phyloP scores from a whole-genome alignment of 2,888 invertebrate genomes.

The Plebejus melissa region DNA sequence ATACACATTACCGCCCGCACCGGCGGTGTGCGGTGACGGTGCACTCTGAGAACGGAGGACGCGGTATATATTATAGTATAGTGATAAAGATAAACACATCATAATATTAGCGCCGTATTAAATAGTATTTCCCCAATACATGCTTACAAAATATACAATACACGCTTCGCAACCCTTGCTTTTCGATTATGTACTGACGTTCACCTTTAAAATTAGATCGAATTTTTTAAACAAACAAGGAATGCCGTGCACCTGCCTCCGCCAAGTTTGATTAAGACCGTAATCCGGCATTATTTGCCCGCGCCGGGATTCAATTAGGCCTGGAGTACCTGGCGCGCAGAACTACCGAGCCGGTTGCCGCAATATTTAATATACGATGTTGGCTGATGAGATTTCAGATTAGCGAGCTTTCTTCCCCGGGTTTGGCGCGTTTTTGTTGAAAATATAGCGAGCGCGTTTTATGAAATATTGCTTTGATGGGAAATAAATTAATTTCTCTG shows the following conservation, averaged over 20 bases:
- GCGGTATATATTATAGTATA: background rate
- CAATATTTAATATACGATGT: constrained; percentile 1
- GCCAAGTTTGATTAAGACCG: background rate
- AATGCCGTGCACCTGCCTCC: background rate
- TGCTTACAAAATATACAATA: no score
- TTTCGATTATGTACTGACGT: background rate
- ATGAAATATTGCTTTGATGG: background rate
- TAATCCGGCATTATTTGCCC: background rate
- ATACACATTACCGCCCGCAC: background rate
- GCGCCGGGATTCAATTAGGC: constrained; percentile 1
- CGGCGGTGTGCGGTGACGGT: background rate
- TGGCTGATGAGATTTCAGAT: background rate
- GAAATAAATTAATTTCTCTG: background rate
- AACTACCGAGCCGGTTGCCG: background rate
- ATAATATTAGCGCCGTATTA: no score
- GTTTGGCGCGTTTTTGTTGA: background rate
- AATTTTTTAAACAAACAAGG: background rate
- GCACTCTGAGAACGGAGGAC: background rate
- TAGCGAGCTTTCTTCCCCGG: background rate
- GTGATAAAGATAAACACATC: no score
- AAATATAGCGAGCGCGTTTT: background rate
- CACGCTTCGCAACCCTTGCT: no score
- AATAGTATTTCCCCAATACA: no score
- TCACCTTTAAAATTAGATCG: background rate
- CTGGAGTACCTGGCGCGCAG: constrained; percentile 5